phyloP scores from a whole-genome alignment of 2,888 invertebrate genomes.

The Oxytorus armatus region DNA sequence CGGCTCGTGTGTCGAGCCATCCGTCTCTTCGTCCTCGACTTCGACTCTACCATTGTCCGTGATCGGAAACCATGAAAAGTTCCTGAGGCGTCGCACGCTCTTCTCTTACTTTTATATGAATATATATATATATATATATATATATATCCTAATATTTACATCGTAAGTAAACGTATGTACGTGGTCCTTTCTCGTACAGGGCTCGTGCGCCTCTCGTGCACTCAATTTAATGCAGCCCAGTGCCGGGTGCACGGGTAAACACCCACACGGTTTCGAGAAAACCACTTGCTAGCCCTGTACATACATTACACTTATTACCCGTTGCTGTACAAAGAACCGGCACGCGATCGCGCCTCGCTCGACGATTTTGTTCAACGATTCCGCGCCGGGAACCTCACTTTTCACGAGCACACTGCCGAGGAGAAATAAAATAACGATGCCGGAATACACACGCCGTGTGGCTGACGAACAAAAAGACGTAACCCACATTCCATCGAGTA shows the following conservation, averaged over 20 bases:
- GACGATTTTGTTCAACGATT: constrained; percentile 55
- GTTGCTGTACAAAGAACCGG: constrained; percentile 37
- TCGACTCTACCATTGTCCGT: constrained; percentile 76
- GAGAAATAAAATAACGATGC: constrained; percentile 43
- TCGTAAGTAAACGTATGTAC: constrained; percentile 25
- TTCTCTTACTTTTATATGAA: constrained; percentile 7
- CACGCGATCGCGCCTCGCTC: constrained; percentile 66
- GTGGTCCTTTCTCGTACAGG: constrained; percentile 23
- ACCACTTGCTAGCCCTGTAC: constrained; percentile 26
- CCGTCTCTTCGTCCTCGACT: constrained; percentile 65
- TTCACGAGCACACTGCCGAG: constrained; percentile 42
- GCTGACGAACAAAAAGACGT: neutral
- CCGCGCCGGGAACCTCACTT: constrained; percentile 53
- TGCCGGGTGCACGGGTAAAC: constrained; percentile 51
- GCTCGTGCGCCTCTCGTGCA: constrained; percentile 61
- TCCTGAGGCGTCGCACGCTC: constrained; percentile 67
- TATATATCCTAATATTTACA: constrained; percentile 10
- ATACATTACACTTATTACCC: constrained; percentile 39
- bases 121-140: neutral
- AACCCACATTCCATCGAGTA: neutral
- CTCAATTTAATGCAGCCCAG: constrained; percentile 61
- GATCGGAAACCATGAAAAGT: constrained; percentile 79
- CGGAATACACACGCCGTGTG: constrained; percentile 6
- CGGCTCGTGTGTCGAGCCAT: constrained; percentile 59
- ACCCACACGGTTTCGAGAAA: constrained; percentile 57